phyloP scores from a whole-genome alignment of 2,797 vertebrate genomes.

The Pangasius mekongensis region DNA sequence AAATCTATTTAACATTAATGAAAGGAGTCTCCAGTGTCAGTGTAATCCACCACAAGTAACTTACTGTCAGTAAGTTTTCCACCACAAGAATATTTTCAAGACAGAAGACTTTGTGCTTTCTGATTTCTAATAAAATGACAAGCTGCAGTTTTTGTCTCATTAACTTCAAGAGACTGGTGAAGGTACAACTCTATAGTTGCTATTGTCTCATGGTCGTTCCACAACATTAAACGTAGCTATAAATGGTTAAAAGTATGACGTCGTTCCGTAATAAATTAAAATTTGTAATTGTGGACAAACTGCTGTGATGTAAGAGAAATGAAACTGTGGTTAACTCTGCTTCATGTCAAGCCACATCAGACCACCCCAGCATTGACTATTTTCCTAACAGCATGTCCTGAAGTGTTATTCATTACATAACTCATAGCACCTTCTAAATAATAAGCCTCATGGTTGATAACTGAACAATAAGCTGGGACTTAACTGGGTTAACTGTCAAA shows the following conservation, averaged over 20 bases:
- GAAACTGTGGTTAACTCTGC: background rate
- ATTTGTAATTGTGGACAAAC: background rate
- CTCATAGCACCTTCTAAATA: background rate
- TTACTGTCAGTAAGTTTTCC: background rate
- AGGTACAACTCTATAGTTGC: background rate
- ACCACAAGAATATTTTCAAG: background rate
- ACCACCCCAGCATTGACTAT: background rate
- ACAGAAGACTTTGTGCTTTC: background rate
- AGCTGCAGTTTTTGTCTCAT: background rate
- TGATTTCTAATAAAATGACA: background rate
- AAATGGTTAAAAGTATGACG: background rate
- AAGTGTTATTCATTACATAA: slow-evolving; percentile 10
- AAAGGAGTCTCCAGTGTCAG: background rate
- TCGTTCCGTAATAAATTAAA: background rate
- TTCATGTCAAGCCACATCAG: background rate
- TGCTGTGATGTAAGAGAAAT: background rate
- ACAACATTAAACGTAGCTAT: background rate
- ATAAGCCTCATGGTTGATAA: background rate
- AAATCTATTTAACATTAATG: background rate
- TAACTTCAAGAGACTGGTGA: background rate
- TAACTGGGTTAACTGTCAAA: background rate
- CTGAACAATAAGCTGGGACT: background rate
- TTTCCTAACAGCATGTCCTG: background rate
- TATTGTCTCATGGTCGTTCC: background rate
- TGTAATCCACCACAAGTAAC: background rate